phyloP scores from a whole-genome alignment of 2,113 vertebrate genomes.

The Nesogale talazaci region DNA sequence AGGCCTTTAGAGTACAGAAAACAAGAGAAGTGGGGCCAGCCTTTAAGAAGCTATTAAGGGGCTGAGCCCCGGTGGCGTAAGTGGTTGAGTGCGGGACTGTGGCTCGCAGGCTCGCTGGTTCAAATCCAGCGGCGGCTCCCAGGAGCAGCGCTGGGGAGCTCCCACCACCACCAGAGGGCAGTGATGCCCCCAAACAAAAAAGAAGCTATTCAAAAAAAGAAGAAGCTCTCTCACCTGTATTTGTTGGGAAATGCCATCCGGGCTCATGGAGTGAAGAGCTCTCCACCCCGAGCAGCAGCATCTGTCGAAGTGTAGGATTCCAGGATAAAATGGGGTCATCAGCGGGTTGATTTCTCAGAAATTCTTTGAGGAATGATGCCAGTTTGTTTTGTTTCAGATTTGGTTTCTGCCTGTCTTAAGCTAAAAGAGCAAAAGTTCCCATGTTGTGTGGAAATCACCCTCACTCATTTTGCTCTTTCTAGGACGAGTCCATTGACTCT shows the following conservation, averaged over 20 bases:
- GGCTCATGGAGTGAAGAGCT: neutral
- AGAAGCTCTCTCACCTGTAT: neutral
- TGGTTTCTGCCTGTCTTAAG: neutral
- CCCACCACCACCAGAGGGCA: no score
- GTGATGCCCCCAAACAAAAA: no score
- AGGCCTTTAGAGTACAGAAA: neutral
- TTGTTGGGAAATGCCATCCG: neutral
- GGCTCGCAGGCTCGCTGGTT: no score
- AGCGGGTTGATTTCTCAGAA: constrained; percentile 21
- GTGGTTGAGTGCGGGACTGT: no score
- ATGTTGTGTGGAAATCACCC: neutral
- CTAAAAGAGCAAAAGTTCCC: constrained; percentile 6
- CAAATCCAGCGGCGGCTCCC: no score
- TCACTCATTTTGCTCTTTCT: constrained; percentile 21
- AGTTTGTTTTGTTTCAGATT: neutral
- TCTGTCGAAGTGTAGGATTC: neutral
- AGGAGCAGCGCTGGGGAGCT: no score
- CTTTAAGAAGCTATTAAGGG: constrained; percentile 18
- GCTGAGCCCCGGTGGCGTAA: no score
- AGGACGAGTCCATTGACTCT: neutral
- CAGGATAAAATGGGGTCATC: constrained; percentile 7
- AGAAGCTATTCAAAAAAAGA: no score
- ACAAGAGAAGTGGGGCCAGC: neutral
- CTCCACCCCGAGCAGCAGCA: constrained; percentile 18
- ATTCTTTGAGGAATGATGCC: constrained; percentile 8